Percentiles rank a stretch among this genome's conserved stretches.
These are phyloP conservation scores for Eubasilissa splendida DNA, from an alignment of 2,888 invertebrate genomes.

Conservation along the genomic window DNA sequence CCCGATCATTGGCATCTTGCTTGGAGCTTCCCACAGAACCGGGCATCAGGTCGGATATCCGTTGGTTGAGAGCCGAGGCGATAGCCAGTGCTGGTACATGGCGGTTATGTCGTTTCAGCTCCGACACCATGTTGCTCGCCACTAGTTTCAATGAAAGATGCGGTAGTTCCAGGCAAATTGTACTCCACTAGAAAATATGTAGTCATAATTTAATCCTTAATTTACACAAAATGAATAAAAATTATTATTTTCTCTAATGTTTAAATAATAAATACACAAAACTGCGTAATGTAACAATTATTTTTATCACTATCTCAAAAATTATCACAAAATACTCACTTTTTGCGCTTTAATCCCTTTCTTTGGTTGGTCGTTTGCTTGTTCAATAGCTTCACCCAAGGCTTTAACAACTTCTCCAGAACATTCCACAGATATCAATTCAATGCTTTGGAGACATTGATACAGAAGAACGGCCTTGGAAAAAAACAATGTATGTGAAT, in stretches of 20 bases:
- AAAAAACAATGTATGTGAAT: conserved; percentile 26
- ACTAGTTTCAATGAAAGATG: conserved; percentile 86
- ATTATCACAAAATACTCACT: conserved; percentile 70
- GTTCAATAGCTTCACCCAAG: conserved; percentile 82
- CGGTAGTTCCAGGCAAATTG: conserved; percentile 86
- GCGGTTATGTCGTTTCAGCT: conserved; percentile 86
- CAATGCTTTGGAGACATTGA: conserved; percentile 84
- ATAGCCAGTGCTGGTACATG: conserved; percentile 90
- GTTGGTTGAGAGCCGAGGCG: conserved; percentile 91
- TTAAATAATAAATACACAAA: no score
- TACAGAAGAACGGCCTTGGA: conserved; percentile 85
- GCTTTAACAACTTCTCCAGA: conserved; percentile 85
- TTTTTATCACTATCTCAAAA: no score
- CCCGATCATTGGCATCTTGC: conserved; percentile 69
- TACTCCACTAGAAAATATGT: conserved; percentile 85
- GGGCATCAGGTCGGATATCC: conserved; percentile 84
- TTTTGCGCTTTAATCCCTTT: conserved; percentile 93
- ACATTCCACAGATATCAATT: conserved; percentile 83
- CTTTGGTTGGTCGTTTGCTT: conserved; percentile 80
- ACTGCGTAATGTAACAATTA: no score
- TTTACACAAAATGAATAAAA: no score
- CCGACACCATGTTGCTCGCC: conserved; percentile 84
- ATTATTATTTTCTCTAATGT: no score
- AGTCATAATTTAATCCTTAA: background rate
- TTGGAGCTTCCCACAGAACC: conserved; percentile 64